These are phyloP conservation scores for Agrenia bidenticulata DNA, from an alignment of 2,888 invertebrate species.

Conservation along the genomic window DNA sequence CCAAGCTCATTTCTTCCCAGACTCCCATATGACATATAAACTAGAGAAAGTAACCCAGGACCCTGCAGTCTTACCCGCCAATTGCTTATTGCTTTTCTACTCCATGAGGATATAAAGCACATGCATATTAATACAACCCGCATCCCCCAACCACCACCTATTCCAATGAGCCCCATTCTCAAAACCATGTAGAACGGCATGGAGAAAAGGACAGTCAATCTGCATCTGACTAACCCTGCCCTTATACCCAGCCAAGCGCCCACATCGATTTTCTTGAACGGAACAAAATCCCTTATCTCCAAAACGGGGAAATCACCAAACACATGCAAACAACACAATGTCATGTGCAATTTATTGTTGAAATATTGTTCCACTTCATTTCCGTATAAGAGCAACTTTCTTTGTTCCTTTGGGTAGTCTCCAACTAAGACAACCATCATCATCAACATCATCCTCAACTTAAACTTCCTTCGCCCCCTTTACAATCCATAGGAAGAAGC, in stretches of 20 bases:
- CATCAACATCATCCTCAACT: conserved; percentile 8
- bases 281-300: conserved; percentile 1
- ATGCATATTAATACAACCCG: too few relatives aligned
- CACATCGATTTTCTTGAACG: conserved; percentile 10
- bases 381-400: conserved; percentile 22
- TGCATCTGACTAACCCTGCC: conserved; percentile 18
- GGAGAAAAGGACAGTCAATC: conserved; percentile 13
- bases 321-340: conserved; percentile 16
- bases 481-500: too few relatives aligned
- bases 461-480: background rate
- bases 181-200: too few relatives aligned
- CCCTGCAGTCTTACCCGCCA: too few relatives aligned
- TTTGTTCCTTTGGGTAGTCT: conserved; percentile 10
- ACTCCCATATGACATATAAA: too few relatives aligned
- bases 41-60: too few relatives aligned
- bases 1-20: too few relatives aligned
- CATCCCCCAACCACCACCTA: too few relatives aligned
- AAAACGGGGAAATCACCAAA: background rate
- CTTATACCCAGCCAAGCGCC: background rate
- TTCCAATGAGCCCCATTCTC: too few relatives aligned
- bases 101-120: too few relatives aligned
- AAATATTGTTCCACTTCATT: conserved; percentile 43
- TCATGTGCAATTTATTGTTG: conserved; percentile 40
- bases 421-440: conserved; percentile 15
- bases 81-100: too few relatives aligned